Evolutionary conservation across 2,797 vertebrate genomes (phyloP).

Genomic region (Macropus fuliginosus): DNA sequence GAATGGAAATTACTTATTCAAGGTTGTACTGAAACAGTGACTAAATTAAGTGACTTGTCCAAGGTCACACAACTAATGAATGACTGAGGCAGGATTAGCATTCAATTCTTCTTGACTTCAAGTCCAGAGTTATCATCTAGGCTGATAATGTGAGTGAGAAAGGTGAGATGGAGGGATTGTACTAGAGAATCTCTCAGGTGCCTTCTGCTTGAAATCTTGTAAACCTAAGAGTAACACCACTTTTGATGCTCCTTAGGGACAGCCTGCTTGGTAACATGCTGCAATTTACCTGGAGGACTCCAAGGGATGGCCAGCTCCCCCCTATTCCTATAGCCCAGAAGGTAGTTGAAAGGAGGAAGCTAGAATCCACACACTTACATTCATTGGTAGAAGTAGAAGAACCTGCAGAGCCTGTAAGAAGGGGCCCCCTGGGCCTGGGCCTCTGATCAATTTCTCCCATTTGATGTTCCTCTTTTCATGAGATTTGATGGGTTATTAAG

Average conservation of each 20-base stretch:
- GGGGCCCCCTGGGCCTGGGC: background rate
- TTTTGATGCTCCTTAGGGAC: background rate
- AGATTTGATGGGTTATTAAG: slow-evolving; percentile 1
- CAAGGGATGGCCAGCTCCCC: background rate
- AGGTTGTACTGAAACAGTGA: background rate
- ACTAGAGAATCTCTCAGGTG: background rate
- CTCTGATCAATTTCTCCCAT: background rate
- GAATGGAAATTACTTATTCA: background rate
- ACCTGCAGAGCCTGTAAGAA: background rate
- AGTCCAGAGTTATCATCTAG: background rate
- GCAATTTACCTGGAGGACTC: background rate
- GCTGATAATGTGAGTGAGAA: no score
- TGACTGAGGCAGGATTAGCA: background rate
- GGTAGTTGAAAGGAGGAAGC: background rate
- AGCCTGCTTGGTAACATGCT: background rate
- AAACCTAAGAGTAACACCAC: background rate
- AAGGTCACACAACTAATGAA: background rate
- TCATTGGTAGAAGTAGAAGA: slow-evolving; percentile 36
- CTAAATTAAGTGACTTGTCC: background rate
- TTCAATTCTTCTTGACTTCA: background rate
- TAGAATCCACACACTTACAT: background rate
- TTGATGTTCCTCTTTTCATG: background rate
- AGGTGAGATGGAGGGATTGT: background rate
- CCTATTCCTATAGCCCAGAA: background rate
- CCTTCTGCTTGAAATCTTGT: background rate